Base-by-base conservation (phyloP, 2,888 invertebrate species). In the Sesia apiformis region DNA sequence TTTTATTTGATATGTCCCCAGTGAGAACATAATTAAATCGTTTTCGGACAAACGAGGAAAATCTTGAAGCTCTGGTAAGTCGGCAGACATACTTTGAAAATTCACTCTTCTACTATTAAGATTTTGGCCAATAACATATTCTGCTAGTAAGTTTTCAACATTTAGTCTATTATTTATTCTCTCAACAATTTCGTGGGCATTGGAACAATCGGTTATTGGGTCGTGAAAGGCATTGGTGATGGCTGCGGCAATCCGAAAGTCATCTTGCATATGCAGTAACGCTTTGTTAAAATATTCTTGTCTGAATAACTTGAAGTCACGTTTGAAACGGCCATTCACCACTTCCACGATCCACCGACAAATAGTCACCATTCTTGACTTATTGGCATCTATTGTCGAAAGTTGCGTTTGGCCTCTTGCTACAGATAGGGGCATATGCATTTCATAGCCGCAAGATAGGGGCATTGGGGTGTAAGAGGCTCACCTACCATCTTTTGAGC, bases 1-100 rank as follows among this genome's bases (percentile, higher is more conserved):
- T 53, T 56, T 55, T 4, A 59, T 23, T 41, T 60, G 60, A 53
- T 58, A 60, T 23, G 57, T 55, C n/a, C 58, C 55, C 49, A 59
- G 49, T 23, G 57, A 57, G 40, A 55, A 56, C 39, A 59, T 41
- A 41, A 57, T 57, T 5, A 58, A 46, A 53, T 59, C 55, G 49
- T 59, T 51, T 46, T 55, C 55, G 40, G 55, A 56, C 40, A 59
- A 52, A 49, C 49, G 40, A 52, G 57, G 59, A 55, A 60, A 59
- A 49, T 51, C 52, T 49, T 54, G 39, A 51, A 59, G 50, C 40
- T 57, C 42, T 52, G 54, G 55, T 8, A 53, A 49, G 38, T 55
- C 52, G 39, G 41, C 46, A 52, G 23, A 23, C 23, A 41, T 41
- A 5, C 41, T 41, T 41, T 6, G 7, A 41, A 58, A 60, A 41